Evolutionary conservation across 2,797 vertebrate genomes (phyloP), one percentile per base, ranked within the genome.

Genomic region (Hoplostethus atlanticus): DNA sequence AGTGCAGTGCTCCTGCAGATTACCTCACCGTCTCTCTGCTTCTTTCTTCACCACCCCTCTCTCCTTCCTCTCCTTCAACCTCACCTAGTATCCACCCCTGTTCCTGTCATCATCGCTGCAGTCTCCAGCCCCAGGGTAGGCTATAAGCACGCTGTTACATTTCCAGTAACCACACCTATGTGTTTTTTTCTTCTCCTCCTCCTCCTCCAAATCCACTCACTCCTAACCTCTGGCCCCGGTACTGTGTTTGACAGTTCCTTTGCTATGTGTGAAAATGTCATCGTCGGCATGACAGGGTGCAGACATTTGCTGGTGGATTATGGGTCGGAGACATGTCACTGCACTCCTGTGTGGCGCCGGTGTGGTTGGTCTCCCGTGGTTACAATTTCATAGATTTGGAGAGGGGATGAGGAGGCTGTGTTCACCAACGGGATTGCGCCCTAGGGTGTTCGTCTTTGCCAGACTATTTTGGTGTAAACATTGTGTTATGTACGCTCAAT

Each of bases 401-500:
- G 62, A 58, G 15, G 44, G 60, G 70, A 73, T 57, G 58, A 71
- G 76, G 5, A 55, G 42, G 57, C 61, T 8, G 30, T 57, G 57
- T 62, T 85, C 65, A 59, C 57, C 58, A 60, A 51, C 63, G 63
- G 56, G 58, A 66, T 52, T 81, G 46, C 56, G 63, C 52, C 71
- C 47, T 44, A 68, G 67, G 52, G n/a, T 55, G 52, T 72, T 68
- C 47, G 64, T 84, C 64, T 86, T 79, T 83, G 81, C 73, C 78
- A 76, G 79, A 71, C 74, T 83, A 67, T 87, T 91, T 85, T 56
- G 66, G 79, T 84, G 84, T 88, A 80, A 91, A 89, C 82, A 87
- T 72, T 65, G 77, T 79, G 64, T 90, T 83, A 72, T 64, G 64
- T 79, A 73, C 40, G 84, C 85, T 86, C 86, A 86, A 89, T 92